Evolutionary conservation across 2,797 vertebrate genomes (phyloP).

Genomic region (Chaenodraco wilsoni): DNA sequence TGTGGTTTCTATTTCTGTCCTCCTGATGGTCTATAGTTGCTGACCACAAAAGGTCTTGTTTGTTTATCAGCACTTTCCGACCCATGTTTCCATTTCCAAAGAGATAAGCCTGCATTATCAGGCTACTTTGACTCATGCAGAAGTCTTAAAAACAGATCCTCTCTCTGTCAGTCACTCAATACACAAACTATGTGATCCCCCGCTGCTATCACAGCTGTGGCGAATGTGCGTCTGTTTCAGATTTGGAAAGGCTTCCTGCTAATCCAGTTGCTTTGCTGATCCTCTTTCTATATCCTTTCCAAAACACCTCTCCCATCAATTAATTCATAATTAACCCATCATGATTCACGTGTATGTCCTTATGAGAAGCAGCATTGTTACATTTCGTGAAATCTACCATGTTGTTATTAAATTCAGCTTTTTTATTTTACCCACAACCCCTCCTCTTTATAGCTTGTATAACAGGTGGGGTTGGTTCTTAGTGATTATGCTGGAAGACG

Average conservation of each 20-base stretch:
- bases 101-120: constrained; percentile 26
- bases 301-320: constrained; percentile 2
- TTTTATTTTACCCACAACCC: neutral
- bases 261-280: constrained; percentile 29
- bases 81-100: constrained; percentile 42
- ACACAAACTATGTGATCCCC: constrained; percentile 27
- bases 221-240: constrained; percentile 10
- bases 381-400: neutral
- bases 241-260: constrained; percentile 25
- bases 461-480: constrained; percentile 50
- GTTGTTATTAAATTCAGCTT: neutral
- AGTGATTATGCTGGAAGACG: constrained; percentile 20
- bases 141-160: constrained; percentile 19
- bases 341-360: neutral
- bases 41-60: constrained; percentile 35
- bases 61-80: constrained; percentile 48
- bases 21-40: neutral
- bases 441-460: constrained; percentile 14
- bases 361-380: neutral
- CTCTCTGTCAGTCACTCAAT: constrained; percentile 34
- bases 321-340: constrained; percentile 14
- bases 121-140: constrained; percentile 23
- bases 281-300: constrained; percentile 19
- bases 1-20: constrained; percentile 52
- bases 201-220: constrained; percentile 33